Evolutionary conservation across 2,113 vertebrate species (phyloP), one percentile per base, ranked within the genome.

Genomic region (Leucosticte australis): DNA sequence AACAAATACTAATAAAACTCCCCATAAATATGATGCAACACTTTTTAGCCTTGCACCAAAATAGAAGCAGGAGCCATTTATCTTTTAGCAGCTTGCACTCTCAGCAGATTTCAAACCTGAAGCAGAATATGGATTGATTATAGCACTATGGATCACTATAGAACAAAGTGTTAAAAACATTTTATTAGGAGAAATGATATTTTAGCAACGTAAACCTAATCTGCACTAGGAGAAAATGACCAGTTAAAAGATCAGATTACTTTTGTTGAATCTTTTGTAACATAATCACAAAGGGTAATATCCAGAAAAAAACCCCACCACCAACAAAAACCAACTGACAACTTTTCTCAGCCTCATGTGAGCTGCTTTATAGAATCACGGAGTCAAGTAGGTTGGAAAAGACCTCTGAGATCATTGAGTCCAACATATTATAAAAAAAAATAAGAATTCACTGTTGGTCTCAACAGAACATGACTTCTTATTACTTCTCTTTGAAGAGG

Each of bases 251-350:
- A 57, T 35, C 28, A 46, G 19, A 76, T 41, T 76, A 42, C 22
- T 1, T 4, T 7, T 59, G 42, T 59, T 59, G 69, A 64, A 33
- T 65, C 74, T 68, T 90, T n/a, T 49, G 33, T 44, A 71, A 86
- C 20, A 65, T 83, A 76, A 87, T 31, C 56, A 53, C 53, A 75
- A 68, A 68, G 12, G 11, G 13, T 31, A 83, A 73, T 10, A 68
- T 13, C 7, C 31, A 78, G 55, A 13, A 63, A 63, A 75, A 60
- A 33, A 0, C 0, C 0, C 5, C 4, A 59, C 4, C 3, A 64
- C 11, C 14, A 55, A 11, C 39, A 67, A 74, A 31, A 84, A 13
- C 3, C 75, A 79, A 35, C 4, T 2, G 3, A 44, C 19, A 91
- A 56, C 47, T 46, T n/a, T 28, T 64, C 20, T 27, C 47, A 59